Evolutionary conservation across 2,797 vertebrate genomes (phyloP).

Genomic region (Pangasius larnaudii): DNA sequence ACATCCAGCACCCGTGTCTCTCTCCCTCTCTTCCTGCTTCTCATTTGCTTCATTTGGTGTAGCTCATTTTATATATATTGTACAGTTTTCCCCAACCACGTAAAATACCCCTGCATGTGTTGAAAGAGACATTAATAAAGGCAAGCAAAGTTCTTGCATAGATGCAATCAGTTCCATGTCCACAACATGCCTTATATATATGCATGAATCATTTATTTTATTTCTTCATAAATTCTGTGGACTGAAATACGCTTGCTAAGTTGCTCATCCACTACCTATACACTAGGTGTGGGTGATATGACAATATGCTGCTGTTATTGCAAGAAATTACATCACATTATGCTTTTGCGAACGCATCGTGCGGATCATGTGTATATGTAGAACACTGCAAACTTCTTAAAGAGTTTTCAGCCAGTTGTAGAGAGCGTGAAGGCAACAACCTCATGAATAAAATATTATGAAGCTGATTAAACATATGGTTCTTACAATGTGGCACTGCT

Average conservation of each 20-base stretch:
- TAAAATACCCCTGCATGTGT: not conserved
- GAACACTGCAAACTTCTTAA: slow-evolving; percentile 34
- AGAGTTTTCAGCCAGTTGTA: slow-evolving; percentile 26
- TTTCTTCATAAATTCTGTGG: slow-evolving; percentile 29
- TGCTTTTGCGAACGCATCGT: slow-evolving; percentile 29
- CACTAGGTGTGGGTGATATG: slow-evolving; percentile 32
- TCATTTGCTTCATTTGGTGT: slow-evolving; percentile 47
- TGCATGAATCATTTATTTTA: slow-evolving; percentile 5
- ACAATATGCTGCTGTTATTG: slow-evolving; percentile 38
- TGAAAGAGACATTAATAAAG: slow-evolving; percentile 14
- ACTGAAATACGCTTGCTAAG: slow-evolving; percentile 21
- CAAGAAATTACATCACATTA: slow-evolving; percentile 44
- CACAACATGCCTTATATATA: slow-evolving; percentile 50
- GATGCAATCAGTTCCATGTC: slow-evolving; percentile 13
- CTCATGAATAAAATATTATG: slow-evolving; percentile 35
- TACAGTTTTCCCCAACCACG: not conserved
- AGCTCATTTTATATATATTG: not conserved
- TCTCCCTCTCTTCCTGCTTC: slow-evolving; percentile 50
- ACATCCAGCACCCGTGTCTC: slow-evolving; percentile 25
- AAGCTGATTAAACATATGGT: slow-evolving; percentile 31
- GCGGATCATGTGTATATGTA: slow-evolving; percentile 20
- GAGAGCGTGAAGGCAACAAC: slow-evolving; percentile 11
- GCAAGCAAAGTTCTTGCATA: slow-evolving; percentile 14
- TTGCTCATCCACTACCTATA: slow-evolving; percentile 29
- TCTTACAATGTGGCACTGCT: slow-evolving; percentile 12